Evolutionary conservation across 2,113 vertebrate species (phyloP), one percentile per base, ranked within the genome.

Genomic region (Thymallus thymallus): DNA sequence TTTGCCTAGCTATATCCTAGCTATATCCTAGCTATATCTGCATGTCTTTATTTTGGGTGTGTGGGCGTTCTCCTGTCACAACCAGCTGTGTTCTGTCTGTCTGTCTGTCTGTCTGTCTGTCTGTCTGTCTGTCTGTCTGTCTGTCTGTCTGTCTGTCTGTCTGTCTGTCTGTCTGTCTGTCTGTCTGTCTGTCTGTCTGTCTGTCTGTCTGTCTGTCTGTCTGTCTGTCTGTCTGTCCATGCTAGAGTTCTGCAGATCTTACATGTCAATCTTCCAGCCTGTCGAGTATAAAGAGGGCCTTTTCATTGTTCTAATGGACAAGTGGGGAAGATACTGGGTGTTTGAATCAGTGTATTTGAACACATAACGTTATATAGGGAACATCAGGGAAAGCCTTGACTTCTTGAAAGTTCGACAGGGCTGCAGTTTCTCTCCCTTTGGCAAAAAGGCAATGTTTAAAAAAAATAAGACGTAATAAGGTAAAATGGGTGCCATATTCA

Each of bases 281-380:
- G 64, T 20, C 16, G n/a, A 68, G 76, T 18, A 51, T 71, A 81
- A 73, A 79, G 81, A 71, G 70, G 70, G 61, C 48, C 70, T 82
- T 79, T 83, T 78, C 75, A 79, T 83, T 75, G 81, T 78, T 79
- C 63, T 68, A 82, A 76, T 81, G 78, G 76, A 79, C 73, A 74
- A 72, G 68, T 80, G 76, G 67, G 73, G 71, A 65, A 76, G 72
- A 71, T 46, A 60, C 78, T 70, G 69, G 32, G 62, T 67, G 77
- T 75, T 79, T 76, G 73, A 68, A 77, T 75, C 62, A 69, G 76
- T 72, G 46, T 35, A 2, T 75, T 45, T 69, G 60, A 76, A 69
- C 73, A 75, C 63, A 46, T 68, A 56, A 20, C 14, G 16, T 16
- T 51, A 61, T 32, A 32, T 20, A 62, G 61, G 29, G 22, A 35